Evolutionary conservation across 2,888 invertebrate species (phyloP).

Genomic region (Polia nebulosa): DNA sequence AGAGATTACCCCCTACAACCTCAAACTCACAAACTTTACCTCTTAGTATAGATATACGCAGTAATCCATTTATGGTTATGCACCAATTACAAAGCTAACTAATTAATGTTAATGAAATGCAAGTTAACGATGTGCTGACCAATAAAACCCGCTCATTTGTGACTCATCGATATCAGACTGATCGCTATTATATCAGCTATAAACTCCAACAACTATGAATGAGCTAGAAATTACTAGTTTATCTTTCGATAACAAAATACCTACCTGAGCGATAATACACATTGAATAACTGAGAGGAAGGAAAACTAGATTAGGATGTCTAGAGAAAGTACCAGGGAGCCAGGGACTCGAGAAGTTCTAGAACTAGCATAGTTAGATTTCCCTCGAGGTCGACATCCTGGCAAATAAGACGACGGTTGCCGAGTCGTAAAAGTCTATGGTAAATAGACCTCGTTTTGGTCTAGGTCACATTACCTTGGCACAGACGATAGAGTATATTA

Average conservation of each 20-base stretch:
- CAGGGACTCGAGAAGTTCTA: background rate
- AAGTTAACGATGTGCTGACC: slow-evolving; percentile 11
- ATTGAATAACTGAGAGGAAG: background rate
- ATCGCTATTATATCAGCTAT: background rate
- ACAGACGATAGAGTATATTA: background rate
- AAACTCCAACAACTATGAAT: slow-evolving; percentile 2
- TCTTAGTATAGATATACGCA: no score
- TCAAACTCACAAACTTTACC: no score
- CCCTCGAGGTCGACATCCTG: slow-evolving; percentile 40
- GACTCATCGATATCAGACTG: slow-evolving; percentile 33
- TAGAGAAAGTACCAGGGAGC: slow-evolving; percentile 1
- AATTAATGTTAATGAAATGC: slow-evolving; percentile 49
- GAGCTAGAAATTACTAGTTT: background rate
- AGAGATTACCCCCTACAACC: no score
- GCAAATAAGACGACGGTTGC: slow-evolving; percentile 12
- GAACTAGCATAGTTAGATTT: slow-evolving; percentile 34
- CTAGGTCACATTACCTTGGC: background rate
- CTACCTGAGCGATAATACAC: no score
- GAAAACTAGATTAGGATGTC: background rate
- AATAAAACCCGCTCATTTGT: slow-evolving; percentile 15
- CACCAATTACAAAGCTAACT: slow-evolving; percentile 2
- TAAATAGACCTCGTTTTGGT: slow-evolving; percentile 14
- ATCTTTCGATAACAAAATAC: background rate
- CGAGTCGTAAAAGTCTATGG: slow-evolving; percentile 28
- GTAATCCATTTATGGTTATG: slow-evolving; percentile 8